Conservation (phyloP, 2,797 vertebrate genomes). For the Strix occidentalis region DNA sequence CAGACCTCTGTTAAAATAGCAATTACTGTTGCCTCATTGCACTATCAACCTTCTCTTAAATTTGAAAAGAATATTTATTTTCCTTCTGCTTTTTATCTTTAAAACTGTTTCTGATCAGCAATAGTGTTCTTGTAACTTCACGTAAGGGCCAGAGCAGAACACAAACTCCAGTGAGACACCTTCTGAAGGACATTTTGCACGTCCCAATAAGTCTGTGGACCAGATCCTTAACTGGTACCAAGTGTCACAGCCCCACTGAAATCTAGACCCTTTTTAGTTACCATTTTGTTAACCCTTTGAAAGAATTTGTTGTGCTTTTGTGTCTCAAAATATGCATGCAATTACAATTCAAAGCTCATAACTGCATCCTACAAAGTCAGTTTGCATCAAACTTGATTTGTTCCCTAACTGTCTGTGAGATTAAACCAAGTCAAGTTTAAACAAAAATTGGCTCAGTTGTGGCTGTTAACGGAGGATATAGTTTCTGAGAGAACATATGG, state of each 20-base stretch:
- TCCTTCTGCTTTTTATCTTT: neutral
- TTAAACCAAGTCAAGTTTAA: slow-evolving; percentile 34
- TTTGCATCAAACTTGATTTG: slow-evolving; percentile 23
- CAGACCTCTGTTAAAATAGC: slow-evolving; percentile 22
- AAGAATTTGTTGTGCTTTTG: neutral
- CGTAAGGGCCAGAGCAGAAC: neutral
- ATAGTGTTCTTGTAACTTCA: neutral
- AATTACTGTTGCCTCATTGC: neutral
- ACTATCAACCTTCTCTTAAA: neutral
- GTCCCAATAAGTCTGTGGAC: neutral
- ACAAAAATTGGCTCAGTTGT: slow-evolving; percentile 32
- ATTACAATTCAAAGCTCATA: neutral
- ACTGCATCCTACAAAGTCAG: neutral
- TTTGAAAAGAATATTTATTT: slow-evolving; percentile 1
- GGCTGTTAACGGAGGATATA: neutral
- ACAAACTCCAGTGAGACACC: neutral
- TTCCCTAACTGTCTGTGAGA: slow-evolving; percentile 21
- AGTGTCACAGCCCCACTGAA: neutral
- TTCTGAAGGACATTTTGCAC: neutral
- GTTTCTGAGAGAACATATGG: slow-evolving; percentile 23
- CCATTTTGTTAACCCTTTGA: neutral
- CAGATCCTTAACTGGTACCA: neutral
- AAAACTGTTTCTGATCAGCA: neutral
- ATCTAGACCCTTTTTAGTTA: neutral
- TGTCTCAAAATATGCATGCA: neutral